Conservation (phyloP, 2,888 invertebrate genomes). For the Hypercompe scribonia region DNA sequence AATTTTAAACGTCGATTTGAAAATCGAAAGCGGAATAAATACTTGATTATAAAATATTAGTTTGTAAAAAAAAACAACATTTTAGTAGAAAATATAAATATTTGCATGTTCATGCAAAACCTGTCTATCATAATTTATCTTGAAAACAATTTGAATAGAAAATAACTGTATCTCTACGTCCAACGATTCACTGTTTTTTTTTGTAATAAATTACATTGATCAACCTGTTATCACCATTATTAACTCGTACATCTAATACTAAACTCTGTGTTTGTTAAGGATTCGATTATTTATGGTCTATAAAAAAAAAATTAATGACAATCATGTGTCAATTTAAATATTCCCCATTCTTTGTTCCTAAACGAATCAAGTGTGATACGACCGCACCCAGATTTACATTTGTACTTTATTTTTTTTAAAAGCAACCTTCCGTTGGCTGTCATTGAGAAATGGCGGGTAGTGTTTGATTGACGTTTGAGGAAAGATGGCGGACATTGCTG, state of each 20-base stretch:
- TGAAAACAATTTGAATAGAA: neutral
- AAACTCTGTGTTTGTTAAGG: neutral
- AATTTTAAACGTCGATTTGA: neutral
- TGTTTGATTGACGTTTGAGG: slow-evolving; percentile 75
- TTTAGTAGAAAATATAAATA: neutral
- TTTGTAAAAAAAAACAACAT: neutral
- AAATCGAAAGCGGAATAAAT: neutral
- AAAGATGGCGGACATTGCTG: slow-evolving; percentile 53
- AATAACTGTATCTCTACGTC: neutral
- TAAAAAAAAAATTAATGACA: neutral
- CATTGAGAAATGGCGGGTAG: slow-evolving; percentile 75
- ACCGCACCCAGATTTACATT: slow-evolving; percentile 48
- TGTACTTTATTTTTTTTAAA: slow-evolving; percentile 56
- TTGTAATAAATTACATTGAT: neutral
- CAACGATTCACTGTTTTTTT: neutral
- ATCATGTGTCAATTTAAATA: neutral
- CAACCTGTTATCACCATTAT: neutral
- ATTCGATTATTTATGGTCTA: neutral
- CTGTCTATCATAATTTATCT: neutral
- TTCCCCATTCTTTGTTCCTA: slow-evolving; percentile 21
- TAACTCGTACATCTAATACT: neutral
- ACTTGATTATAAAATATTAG: neutral
- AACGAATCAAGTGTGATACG: slow-evolving; percentile 34
- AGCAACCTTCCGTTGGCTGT: slow-evolving; percentile 66
- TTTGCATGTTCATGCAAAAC: neutral